Base-by-base conservation (phyloP, 1,140 invertebrate species). In the Pseudomyrmex pallidus region DNA sequence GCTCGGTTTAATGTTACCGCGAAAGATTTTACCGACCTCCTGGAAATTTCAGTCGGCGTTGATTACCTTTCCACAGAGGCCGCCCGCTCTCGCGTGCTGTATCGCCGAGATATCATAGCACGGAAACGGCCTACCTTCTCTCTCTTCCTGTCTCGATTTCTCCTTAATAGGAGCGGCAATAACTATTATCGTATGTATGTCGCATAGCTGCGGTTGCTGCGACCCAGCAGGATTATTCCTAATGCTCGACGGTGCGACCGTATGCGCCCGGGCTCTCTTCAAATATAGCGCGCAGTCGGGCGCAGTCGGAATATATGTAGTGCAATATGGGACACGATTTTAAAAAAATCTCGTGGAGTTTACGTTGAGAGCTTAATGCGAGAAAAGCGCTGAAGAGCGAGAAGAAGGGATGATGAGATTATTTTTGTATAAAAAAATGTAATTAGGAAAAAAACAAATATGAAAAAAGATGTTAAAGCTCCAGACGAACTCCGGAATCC, bases 1-100 rank as follows among this genome's bases (percentile, higher is more conserved):
- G 44, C 48, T 35, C 74, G 48, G 78, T 87, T 85, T 86, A 85
- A 86, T 74, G 83, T 77, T 74, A 66, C 74, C 74, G 35, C 62
- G 52, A 74, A 50, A 62, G 85, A 87, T 86, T 87, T 86, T 86
- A 83, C 57, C 56, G 59, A 25, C n/a, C 48, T 25, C 46, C 44
- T 66, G 70, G 74, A 77, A 70, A 86, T 86, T 66, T 85, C 54
- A 80, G 54, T 80, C 54, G 66, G 54, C 66, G 13, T 56, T 86
- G 78, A 87, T 87, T 86, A 86, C 76, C 76, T 57, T 80, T 61
- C 67, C 22, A n/a, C 46, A 20, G 57, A 17, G 17, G 46, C n/a
- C 10, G 22, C 56, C 61, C 35, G 35, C 35, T 5, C 57, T 48
- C 63, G 52, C n/a, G 67, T 57, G 74, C 63, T 67, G 74, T 48